phyloP scores from a whole-genome alignment of 2,888 invertebrate genomes.

The Tetragnatha montana region DNA sequence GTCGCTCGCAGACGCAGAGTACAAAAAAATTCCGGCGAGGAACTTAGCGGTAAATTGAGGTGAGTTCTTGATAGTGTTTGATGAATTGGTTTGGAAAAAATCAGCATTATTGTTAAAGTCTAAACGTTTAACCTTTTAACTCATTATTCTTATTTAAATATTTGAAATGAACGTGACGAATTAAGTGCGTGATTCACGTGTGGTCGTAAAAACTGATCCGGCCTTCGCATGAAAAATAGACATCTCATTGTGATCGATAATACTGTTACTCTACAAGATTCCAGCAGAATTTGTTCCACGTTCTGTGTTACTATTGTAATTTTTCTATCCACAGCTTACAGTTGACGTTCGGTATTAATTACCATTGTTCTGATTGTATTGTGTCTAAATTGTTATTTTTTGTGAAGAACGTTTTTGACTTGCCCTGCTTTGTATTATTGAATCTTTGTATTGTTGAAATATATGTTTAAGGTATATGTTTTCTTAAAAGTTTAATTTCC shows the following conservation, averaged over 20 bases:
- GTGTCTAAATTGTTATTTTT: too few relatives aligned
- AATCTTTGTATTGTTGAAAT: not conserved
- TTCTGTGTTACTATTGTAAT: not conserved
- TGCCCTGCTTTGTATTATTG: not conserved
- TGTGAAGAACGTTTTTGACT: not conserved
- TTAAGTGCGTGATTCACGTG: conserved; percentile 58
- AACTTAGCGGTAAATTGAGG: conserved; percentile 5
- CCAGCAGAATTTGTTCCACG: not conserved
- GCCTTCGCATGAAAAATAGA: not conserved
- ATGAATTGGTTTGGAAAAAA: not conserved
- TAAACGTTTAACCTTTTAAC: not conserved
- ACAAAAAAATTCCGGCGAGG: conserved; percentile 17
- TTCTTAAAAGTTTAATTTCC: conserved; percentile 1
- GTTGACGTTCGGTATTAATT: not conserved
- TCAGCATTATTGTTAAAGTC: not conserved
- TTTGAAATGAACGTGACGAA: conserved; percentile 8
- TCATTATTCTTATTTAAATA: not conserved
- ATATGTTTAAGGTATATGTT: not conserved
- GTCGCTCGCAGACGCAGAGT: too few relatives aligned
- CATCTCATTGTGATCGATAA: conserved; percentile 32
- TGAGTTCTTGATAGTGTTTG: not conserved
- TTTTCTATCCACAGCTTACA: not conserved
- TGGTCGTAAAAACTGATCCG: conserved; percentile 13
- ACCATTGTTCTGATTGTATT: conserved; percentile 3
- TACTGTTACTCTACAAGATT: not conserved